A percentile compares a stretch with the other conserved stretches of the same genome.
Conservation (phyloP, 2,797 vertebrate genomes). For the Mus minutoides region DNA sequence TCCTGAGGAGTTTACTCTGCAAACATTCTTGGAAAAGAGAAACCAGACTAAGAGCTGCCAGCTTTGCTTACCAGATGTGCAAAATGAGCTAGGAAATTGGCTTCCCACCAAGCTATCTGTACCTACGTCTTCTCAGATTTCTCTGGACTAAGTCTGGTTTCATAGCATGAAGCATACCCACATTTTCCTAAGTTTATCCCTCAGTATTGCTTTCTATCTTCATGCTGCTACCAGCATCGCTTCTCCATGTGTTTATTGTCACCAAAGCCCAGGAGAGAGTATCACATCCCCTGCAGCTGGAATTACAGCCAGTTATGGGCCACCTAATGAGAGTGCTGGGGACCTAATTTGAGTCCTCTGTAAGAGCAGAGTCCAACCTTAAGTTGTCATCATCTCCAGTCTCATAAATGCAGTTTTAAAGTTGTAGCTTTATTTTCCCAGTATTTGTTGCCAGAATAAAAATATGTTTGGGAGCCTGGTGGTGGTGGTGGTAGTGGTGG, state of each 20-base stretch:
- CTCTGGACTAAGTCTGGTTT: background rate
- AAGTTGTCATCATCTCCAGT: background rate
- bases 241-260: background rate
- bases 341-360: background rate
- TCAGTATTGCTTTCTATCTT: background rate
- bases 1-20: background rate
- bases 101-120: background rate
- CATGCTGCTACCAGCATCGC: background rate
- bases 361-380: background rate
- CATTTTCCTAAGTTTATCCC: background rate
- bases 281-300: background rate
- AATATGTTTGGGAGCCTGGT: background rate
- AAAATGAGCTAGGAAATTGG: background rate
- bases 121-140: background rate
- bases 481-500: background rate
- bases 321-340: background rate
- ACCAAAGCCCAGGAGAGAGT: background rate
- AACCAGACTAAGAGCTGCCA: background rate
- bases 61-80: background rate
- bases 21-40: background rate
- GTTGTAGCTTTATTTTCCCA: constrained; percentile 6
- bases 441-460: constrained; percentile 43
- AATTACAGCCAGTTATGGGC: background rate
- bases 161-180: background rate
- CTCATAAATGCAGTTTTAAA: background rate